phyloP scores from a whole-genome alignment of 2,113 vertebrate genomes.

The Microcebus jonahi region DNA sequence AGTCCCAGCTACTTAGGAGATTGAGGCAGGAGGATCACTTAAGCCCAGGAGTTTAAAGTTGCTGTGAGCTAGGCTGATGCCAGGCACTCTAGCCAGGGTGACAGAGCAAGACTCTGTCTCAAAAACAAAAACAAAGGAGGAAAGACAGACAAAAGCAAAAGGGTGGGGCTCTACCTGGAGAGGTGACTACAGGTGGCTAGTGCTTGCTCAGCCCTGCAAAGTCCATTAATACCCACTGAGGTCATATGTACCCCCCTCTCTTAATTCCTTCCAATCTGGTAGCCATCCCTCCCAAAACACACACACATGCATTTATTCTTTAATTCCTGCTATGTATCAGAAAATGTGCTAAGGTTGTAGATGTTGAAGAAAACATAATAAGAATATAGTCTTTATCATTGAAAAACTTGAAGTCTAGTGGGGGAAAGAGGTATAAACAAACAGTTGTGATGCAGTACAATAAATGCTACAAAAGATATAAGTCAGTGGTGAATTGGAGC shows the following conservation, averaged over 20 bases:
- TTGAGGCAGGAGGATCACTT: no score
- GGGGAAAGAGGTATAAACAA: not conserved
- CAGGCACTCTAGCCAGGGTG: no score
- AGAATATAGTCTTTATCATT: not conserved
- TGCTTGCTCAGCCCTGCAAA: not conserved
- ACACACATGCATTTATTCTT: not conserved
- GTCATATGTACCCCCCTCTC: not conserved
- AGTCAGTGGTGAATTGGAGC: not conserved
- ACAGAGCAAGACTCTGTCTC: no score
- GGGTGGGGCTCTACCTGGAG: not conserved
- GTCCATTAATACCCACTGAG: not conserved
- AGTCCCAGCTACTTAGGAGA: no score
- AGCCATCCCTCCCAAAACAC: not conserved
- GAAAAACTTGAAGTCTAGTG: not conserved
- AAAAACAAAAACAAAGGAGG: not conserved
- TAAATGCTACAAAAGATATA: not conserved
- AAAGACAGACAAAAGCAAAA: no score
- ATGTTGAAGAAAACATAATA: not conserved
- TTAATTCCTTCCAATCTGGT: not conserved
- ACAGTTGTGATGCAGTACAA: not conserved
- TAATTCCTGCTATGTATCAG: not conserved
- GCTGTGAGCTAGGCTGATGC: no score
- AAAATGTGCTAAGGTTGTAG: not conserved
- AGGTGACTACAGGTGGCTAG: not conserved
- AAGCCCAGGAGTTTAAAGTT: no score